Percentiles rank a stretch among this genome's conserved stretches.
These are phyloP conservation scores for Drosophila merina DNA, from an alignment of 2,888 invertebrate species.

Conservation along the genomic window DNA sequence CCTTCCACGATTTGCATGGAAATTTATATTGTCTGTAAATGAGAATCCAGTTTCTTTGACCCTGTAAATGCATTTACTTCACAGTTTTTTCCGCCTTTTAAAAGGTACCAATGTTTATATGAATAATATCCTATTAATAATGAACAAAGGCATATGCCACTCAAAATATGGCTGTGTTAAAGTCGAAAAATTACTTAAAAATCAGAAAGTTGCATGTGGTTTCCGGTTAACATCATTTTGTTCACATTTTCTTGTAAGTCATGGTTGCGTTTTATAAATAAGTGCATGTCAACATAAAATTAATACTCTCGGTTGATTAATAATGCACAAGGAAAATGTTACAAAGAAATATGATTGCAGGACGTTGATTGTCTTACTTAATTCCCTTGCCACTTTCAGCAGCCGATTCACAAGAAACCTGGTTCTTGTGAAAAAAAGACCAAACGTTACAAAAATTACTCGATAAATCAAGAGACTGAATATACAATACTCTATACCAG, in stretches of 20 bases:
- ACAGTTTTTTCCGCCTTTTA: no score
- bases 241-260: constrained; percentile 21
- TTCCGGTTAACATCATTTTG: constrained; percentile 29
- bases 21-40: constrained; percentile 47
- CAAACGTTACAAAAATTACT: not conserved
- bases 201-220: constrained; percentile 45
- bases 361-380: constrained; percentile 17
- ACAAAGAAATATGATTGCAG: constrained; percentile 69
- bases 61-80: not conserved
- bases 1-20: constrained; percentile 49
- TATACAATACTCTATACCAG: not conserved
- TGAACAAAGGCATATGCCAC: constrained; percentile 11
- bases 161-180: not conserved
- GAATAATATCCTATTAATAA: constrained; percentile 1
- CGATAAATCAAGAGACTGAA: not conserved
- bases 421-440: constrained; percentile 5
- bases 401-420: constrained; percentile 8
- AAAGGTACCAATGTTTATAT: constrained; percentile 2
- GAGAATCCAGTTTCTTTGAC: constrained; percentile 46
- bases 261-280: constrained; percentile 61
- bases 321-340: constrained; percentile 71
- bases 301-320: constrained; percentile 74
- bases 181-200: not conserved
- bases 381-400: constrained; percentile 15
- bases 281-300: constrained; percentile 78